Percentiles rank a stretch among this genome's conserved stretches.
These are phyloP conservation scores for Bombylius discolor DNA, from an alignment of 2,888 invertebrate genomes.

Conservation along the genomic window DNA sequence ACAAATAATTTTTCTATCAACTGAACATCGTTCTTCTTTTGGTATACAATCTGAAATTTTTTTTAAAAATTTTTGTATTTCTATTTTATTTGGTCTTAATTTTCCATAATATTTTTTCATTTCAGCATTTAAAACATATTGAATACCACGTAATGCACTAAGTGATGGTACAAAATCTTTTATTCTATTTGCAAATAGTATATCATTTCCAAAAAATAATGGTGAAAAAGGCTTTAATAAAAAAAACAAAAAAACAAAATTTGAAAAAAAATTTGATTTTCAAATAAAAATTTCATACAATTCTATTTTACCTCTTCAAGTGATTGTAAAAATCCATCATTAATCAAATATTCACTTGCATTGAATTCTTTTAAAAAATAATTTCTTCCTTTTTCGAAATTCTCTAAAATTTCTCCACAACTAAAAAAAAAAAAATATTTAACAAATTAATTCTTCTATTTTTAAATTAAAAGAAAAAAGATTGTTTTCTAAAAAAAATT, in stretches of 20 bases:
- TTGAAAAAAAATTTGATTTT: neutral
- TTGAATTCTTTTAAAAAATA: neutral
- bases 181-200: neutral
- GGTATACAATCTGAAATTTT: neutral
- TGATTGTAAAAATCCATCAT: neutral
- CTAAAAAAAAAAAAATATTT: neutral
- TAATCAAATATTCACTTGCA: neutral
- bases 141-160: slow-evolving; percentile 2
- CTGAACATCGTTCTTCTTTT: neutral
- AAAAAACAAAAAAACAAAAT: too few relatives aligned
- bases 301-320: neutral
- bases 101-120: neutral
- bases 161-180: neutral
- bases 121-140: slow-evolving; percentile 1
- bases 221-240: neutral
- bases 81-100: neutral
- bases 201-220: neutral
- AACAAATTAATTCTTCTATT: neutral
- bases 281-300: neutral
- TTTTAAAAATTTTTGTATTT: neutral
- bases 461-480: too few relatives aligned
- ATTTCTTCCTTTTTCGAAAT: neutral
- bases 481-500: too few relatives aligned
- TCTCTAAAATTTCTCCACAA: neutral
- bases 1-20: neutral